Percentiles rank a stretch among this genome's conserved stretches.
Evolutionary conservation across 2,113 vertebrate species (phyloP).

Genomic region (Paramormyrops kingsleyae): DNA sequence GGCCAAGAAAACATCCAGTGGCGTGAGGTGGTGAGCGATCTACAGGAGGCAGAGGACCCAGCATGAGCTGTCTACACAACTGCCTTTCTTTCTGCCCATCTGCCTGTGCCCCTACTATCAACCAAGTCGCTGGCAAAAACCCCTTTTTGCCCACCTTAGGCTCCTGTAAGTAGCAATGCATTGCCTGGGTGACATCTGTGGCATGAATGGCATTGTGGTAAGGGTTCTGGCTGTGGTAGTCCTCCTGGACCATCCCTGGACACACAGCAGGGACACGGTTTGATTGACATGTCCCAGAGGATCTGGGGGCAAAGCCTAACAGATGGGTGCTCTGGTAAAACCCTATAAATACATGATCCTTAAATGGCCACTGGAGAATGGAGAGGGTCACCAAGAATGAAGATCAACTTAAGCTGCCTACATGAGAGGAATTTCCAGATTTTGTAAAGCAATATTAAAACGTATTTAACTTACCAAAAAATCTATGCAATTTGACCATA

Average conservation of each 20-base stretch:
- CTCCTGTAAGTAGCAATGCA: slow-evolving; percentile 81
- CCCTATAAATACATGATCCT: background rate
- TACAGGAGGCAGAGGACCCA: slow-evolving; percentile 32
- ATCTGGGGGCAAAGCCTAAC: too few species aligned
- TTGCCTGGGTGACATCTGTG: slow-evolving; percentile 83
- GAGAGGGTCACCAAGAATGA: background rate
- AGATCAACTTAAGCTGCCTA: background rate
- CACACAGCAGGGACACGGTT: background rate
- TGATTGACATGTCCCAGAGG: background rate
- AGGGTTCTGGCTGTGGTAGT: slow-evolving; percentile 78
- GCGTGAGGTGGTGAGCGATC: slow-evolving; percentile 71
- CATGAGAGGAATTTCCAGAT: background rate
- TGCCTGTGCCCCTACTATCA: background rate
- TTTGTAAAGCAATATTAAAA: background rate
- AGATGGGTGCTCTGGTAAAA: background rate
- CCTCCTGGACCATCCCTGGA: slow-evolving; percentile 79
- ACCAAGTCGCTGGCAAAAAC: background rate
- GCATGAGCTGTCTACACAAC: background rate
- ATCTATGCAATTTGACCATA: slow-evolving; percentile 75
- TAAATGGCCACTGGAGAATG: background rate
- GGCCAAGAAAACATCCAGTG: slow-evolving; percentile 72
- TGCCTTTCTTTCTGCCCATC: background rate
- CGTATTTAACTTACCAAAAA: slow-evolving; percentile 64
- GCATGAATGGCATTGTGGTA: slow-evolving; percentile 81
- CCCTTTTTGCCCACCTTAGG: slow-evolving; percentile 63